Conservation (phyloP, 2,113 vertebrate species). For the Melospiza georgiana region DNA sequence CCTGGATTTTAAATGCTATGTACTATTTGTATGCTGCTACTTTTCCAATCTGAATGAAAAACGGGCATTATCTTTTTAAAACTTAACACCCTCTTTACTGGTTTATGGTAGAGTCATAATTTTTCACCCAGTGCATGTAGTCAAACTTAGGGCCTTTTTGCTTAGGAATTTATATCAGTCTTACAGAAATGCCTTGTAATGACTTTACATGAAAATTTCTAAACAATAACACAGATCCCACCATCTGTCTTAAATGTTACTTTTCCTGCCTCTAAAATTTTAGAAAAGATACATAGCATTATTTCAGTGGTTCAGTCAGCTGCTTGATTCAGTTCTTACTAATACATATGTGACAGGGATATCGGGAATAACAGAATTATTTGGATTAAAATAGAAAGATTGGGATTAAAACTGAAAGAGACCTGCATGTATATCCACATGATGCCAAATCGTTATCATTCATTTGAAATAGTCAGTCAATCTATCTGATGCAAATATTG, state of each 20-base stretch:
- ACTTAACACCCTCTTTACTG: neutral
- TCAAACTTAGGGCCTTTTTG: neutral
- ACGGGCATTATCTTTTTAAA: neutral
- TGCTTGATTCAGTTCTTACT: neutral
- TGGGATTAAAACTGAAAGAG: neutral
- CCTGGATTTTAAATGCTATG: neutral
- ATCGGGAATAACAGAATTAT: neutral
- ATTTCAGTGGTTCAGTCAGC: neutral
- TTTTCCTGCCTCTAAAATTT: neutral
- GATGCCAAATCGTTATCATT: neutral
- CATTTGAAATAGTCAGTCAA: neutral
- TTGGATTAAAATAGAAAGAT: neutral
- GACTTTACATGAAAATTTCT: neutral
- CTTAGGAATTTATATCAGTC: neutral
- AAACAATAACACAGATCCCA: neutral
- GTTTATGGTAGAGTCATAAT: neutral
- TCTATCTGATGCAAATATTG: neutral
- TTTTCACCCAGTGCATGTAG: neutral
- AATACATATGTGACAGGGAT: neutral
- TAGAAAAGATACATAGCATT: neutral
- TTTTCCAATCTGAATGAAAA: neutral
- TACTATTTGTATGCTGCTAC: neutral
- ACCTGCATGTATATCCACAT: neutral
- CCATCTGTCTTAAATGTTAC: neutral
- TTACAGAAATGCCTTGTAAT: neutral